These are phyloP conservation scores for Orthosia gothica DNA, from an alignment of 2,888 invertebrate genomes.

Conservation along the genomic window DNA sequence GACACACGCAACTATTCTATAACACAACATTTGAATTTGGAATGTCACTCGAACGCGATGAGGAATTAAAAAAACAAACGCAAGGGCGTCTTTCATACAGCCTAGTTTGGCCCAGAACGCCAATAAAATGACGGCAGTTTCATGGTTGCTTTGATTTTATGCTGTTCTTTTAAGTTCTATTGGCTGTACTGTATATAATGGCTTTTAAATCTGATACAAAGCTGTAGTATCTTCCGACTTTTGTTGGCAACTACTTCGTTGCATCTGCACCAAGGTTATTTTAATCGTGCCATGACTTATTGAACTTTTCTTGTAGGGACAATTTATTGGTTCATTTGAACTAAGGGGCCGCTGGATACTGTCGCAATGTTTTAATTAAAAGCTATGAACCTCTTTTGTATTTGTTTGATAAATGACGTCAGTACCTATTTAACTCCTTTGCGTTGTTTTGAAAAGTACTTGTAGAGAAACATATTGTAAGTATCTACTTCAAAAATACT, in stretches of 20 bases:
- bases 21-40: constrained; percentile 45
- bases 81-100: constrained; percentile 32
- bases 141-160: constrained; percentile 47
- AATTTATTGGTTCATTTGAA: constrained; percentile 60
- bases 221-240: constrained; percentile 69
- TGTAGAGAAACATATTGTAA: background rate
- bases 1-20: constrained; percentile 2
- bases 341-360: constrained; percentile 35
- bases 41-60: constrained; percentile 37
- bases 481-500: background rate
- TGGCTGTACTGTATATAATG: constrained; percentile 33
- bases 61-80: constrained; percentile 42
- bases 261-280: constrained; percentile 83
- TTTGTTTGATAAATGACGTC: background rate
- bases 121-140: constrained; percentile 40
- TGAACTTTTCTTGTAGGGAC: constrained; percentile 75
- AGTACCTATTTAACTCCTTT: background rate
- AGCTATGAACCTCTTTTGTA: constrained; percentile 6
- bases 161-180: constrained; percentile 43
- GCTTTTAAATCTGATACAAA: constrained; percentile 55
- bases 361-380: constrained; percentile 33
- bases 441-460: background rate
- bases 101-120: constrained; percentile 30
- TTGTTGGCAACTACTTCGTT: constrained; percentile 80
- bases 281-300: constrained; percentile 77